These are phyloP conservation scores for Palythoa caribaeorum DNA, from an alignment of 92 coral and sea anemone species.

Conservation along the genomic window DNA sequence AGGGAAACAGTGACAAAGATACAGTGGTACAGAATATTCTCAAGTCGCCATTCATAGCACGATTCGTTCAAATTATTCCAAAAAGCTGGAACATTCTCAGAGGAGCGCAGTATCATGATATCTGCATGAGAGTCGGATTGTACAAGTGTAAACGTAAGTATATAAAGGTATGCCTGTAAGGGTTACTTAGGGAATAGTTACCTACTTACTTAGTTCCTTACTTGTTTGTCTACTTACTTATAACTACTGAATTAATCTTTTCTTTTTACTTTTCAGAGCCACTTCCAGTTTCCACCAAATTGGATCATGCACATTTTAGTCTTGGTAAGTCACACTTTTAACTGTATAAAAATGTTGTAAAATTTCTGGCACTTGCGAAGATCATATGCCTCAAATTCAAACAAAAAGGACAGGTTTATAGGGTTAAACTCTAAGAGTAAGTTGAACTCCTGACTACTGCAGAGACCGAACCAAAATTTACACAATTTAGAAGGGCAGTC, in stretches of 20 bases:
- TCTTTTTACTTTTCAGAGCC: not conserved
- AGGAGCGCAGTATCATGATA: conserved; percentile 65
- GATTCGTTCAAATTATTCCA: conserved; percentile 70
- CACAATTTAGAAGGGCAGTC: too few species aligned
- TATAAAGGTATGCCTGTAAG: not conserved
- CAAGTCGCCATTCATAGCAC: conserved; percentile 72
- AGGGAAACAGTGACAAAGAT: conserved; percentile 75
- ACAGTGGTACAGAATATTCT: conserved; percentile 65
- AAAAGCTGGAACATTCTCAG: conserved; percentile 65
- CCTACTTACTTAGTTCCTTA: not conserved
- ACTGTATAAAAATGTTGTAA: too few species aligned
- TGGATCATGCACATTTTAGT: not conserved
- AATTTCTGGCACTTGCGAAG: too few species aligned
- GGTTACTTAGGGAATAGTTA: not conserved
- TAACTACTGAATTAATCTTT: not conserved
- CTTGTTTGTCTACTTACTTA: not conserved
- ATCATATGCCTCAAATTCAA: too few species aligned
- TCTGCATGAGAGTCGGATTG: conserved; percentile 77
- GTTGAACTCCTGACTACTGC: too few species aligned
- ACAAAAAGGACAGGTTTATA: too few species aligned
- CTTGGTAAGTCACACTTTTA: conserved; percentile 6
- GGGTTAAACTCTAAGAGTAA: too few species aligned
- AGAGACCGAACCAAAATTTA: too few species aligned
- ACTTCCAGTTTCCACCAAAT: conserved; percentile 25
- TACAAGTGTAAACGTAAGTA: conserved; percentile 74